phyloP scores from a whole-genome alignment of 2,888 invertebrate species.

The Oscheius onirici region DNA sequence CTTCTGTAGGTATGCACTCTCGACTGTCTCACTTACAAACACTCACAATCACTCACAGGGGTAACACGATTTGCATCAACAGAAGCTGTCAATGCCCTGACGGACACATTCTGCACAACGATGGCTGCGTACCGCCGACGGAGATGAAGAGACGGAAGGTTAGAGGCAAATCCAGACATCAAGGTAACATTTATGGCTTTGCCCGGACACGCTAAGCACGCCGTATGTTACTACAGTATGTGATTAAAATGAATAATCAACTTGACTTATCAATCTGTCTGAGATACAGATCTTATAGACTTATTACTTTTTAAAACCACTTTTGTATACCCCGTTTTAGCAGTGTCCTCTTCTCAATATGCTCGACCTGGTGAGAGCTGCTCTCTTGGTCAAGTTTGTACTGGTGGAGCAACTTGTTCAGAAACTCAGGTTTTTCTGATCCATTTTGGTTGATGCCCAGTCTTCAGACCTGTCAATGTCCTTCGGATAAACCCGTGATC shows the following conservation, averaged over 20 bases:
- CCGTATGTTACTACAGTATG: no score
- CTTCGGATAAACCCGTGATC: slow-evolving; percentile 58
- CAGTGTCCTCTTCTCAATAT: slow-evolving; percentile 35
- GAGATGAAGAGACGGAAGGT: slow-evolving; percentile 47
- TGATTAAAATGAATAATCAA: no score
- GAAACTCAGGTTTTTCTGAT: slow-evolving; percentile 17
- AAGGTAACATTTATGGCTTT: slow-evolving; percentile 36
- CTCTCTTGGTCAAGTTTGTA: slow-evolving; percentile 52
- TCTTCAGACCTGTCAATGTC: slow-evolving; percentile 64
- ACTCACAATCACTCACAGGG: slow-evolving; percentile 35
- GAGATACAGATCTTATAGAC: no score
- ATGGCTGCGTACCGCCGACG: slow-evolving; percentile 64
- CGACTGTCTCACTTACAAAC: not conserved
- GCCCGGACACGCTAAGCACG: no score
- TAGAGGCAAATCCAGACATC: slow-evolving; percentile 49
- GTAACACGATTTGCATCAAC: slow-evolving; percentile 65
- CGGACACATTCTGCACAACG: slow-evolving; percentile 60
- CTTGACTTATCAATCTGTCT: no score
- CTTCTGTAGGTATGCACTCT: slow-evolving; percentile 34
- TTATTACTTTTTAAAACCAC: no score
- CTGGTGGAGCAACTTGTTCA: slow-evolving; percentile 58
- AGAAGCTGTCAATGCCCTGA: slow-evolving; percentile 67
- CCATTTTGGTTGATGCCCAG: not conserved
- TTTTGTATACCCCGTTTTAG: slow-evolving; percentile 2
- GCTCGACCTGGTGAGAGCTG: slow-evolving; percentile 64